Evolutionary conservation across 2,888 invertebrate species (phyloP).

Genomic region (Eupithecia subumbrata): DNA sequence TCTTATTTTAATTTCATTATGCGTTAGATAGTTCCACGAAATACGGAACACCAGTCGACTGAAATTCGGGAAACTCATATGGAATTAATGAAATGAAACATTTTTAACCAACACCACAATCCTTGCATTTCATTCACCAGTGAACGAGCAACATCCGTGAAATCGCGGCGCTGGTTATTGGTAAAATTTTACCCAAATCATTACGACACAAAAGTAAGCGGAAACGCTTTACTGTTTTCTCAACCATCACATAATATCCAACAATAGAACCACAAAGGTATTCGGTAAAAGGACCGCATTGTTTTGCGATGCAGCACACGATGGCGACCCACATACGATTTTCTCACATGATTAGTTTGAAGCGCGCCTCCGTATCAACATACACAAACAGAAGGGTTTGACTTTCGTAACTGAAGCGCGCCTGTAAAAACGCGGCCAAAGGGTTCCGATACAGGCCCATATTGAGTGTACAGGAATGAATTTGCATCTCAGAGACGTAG

Average conservation of each 20-base stretch:
- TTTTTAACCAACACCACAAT: neutral
- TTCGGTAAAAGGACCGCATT: slow-evolving; percentile 44
- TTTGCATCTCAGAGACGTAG: slow-evolving; percentile 80
- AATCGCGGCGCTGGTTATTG: slow-evolving; percentile 38
- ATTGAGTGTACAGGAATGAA: slow-evolving; percentile 76
- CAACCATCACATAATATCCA: slow-evolving; percentile 44
- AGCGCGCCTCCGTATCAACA: slow-evolving; percentile 55
- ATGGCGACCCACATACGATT: slow-evolving; percentile 46
- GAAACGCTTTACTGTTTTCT: slow-evolving; percentile 43
- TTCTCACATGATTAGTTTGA: slow-evolving; percentile 48
- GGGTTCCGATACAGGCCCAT: slow-evolving; percentile 68
- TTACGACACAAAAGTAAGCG: slow-evolving; percentile 37
- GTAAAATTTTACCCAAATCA: slow-evolving; percentile 40
- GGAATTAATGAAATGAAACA: neutral
- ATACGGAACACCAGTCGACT: neutral
- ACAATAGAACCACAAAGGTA: slow-evolving; percentile 44
- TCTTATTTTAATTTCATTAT: slow-evolving; percentile 36
- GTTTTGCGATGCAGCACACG: slow-evolving; percentile 46
- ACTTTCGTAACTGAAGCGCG: slow-evolving; percentile 60
- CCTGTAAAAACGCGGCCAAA: slow-evolving; percentile 68
- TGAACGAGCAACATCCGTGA: slow-evolving; percentile 30
- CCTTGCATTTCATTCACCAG: slow-evolving; percentile 21
- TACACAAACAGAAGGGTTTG: slow-evolving; percentile 66
- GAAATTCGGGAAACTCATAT: neutral
- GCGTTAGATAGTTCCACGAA: neutral